Conservation (phyloP, 2,888 invertebrate genomes). For the Pristionchus fissidentatus region DNA sequence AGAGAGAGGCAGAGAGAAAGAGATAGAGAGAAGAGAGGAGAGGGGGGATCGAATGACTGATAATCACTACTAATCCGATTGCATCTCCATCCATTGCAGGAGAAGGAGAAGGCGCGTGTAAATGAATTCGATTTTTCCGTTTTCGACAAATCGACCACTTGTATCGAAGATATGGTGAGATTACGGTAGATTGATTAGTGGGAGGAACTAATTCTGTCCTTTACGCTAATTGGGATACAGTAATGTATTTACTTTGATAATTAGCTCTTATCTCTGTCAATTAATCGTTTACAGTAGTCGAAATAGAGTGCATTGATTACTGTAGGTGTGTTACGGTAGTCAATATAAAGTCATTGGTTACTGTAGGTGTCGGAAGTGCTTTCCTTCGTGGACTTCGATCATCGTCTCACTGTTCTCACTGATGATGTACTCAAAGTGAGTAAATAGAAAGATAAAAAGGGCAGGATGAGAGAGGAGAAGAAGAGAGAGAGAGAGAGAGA, state of each 20-base stretch:
- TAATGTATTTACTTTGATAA: no score
- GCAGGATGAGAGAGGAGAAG: no score
- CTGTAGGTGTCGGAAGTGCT: slow-evolving; percentile 16
- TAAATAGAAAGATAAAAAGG: background rate
- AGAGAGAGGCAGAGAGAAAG: background rate
- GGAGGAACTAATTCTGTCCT: background rate
- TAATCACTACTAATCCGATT: background rate
- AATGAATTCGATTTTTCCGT: slow-evolving; percentile 32
- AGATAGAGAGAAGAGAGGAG: background rate
- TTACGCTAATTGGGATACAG: no score
- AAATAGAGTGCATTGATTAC: background rate
- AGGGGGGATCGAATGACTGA: background rate
- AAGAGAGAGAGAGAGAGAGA: no score
- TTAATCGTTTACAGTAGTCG: background rate
- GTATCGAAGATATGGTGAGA: slow-evolving; percentile 36
- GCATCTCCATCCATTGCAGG: no score
- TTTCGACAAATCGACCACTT: slow-evolving; percentile 16
- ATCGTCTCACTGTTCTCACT: slow-evolving; percentile 15
- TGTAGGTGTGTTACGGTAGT: background rate
- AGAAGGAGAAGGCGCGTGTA: background rate
- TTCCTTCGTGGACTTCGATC: background rate
- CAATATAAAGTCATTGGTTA: background rate
- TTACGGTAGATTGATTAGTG: background rate
- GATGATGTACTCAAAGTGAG: slow-evolving; percentile 36
- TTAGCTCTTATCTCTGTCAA: no score